A percentile compares a stretch with the other conserved stretches of the same genome.
Conservation (phyloP, 1,140 invertebrate genomes). For the Daktulosphaira vitifoliae region DNA sequence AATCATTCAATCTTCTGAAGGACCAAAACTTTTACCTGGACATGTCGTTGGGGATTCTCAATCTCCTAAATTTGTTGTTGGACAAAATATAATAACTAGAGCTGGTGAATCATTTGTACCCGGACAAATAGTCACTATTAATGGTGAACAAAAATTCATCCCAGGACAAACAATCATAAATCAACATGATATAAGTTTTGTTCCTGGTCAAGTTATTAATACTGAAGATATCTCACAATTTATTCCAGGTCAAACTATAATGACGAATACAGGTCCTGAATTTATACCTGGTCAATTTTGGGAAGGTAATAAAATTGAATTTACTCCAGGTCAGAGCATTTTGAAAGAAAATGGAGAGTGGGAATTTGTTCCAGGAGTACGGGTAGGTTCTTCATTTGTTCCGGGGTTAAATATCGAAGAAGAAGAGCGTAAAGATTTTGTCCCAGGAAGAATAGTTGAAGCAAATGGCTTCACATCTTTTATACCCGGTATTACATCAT, state of each 20-base stretch:
- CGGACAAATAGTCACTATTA: conserved; percentile 57
- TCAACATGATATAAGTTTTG: conserved; percentile 56
- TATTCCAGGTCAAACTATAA: conserved; percentile 62
- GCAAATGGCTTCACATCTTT: conserved; percentile 51
- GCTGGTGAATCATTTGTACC: conserved; percentile 59
- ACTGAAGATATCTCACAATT: conserved; percentile 43
- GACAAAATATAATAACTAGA: conserved; percentile 60
- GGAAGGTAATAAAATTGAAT: not conserved
- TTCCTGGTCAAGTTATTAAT: conserved; percentile 51
- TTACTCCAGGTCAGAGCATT: conserved; percentile 9
- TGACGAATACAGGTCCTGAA: conserved; percentile 55
- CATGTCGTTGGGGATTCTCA: conserved; percentile 39
- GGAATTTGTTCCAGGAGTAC: conserved; percentile 54
- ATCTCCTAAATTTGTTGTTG: conserved; percentile 50
- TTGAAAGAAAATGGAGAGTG: conserved; percentile 40
- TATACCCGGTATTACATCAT: conserved; percentile 52
- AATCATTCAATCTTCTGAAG: conserved; percentile 42
- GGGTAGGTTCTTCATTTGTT: conserved; percentile 54
- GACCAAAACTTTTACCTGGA: conserved; percentile 41
- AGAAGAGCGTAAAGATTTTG: conserved; percentile 47
- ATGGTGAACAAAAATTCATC: conserved; percentile 55
- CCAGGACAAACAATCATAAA: conserved; percentile 57
- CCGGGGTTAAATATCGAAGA: conserved; percentile 51
- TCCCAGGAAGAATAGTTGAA: conserved; percentile 55
- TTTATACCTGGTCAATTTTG: conserved; percentile 59